These are phyloP conservation scores for Nasonovia ribisnigri DNA, from an alignment of 2,888 invertebrate genomes.

Conservation along the genomic window DNA sequence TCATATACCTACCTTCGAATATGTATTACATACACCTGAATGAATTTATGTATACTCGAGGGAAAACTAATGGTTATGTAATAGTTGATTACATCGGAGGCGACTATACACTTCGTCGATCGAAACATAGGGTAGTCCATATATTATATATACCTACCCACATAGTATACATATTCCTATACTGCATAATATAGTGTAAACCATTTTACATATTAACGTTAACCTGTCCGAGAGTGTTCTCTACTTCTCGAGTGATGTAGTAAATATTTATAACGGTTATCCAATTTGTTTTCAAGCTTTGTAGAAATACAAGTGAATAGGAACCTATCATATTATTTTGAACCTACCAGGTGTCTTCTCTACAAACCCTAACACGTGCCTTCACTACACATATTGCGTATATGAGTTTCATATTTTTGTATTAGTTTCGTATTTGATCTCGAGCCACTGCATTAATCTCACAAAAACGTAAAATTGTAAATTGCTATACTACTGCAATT, in stretches of 20 bases:
- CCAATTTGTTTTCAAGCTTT: not conserved
- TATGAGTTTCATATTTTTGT: not conserved
- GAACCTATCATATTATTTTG: not conserved
- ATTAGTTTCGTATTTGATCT: too few relatives aligned
- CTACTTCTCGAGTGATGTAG: not conserved
- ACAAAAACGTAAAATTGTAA: too few relatives aligned
- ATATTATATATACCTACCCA: not conserved
- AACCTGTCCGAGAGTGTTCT: not conserved
- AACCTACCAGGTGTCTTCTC: not conserved
- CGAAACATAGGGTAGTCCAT: not conserved
- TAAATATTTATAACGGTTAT: not conserved
- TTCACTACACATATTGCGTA: too few relatives aligned
- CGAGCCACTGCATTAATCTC: not conserved
- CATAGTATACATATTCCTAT: not conserved
- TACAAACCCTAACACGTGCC: not conserved
- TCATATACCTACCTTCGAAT: too few relatives aligned
- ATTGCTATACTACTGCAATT: not conserved
- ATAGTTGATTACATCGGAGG: not conserved
- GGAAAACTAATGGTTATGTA: not conserved
- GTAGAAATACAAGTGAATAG: not conserved
- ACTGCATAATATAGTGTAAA: not conserved
- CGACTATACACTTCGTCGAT: not conserved
- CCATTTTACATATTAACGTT: not conserved
- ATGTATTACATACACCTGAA: not conserved
- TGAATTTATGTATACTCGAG: not conserved